Conservation (phyloP, 2,113 vertebrate genomes). For the Oxygymnocypris stewartii region DNA sequence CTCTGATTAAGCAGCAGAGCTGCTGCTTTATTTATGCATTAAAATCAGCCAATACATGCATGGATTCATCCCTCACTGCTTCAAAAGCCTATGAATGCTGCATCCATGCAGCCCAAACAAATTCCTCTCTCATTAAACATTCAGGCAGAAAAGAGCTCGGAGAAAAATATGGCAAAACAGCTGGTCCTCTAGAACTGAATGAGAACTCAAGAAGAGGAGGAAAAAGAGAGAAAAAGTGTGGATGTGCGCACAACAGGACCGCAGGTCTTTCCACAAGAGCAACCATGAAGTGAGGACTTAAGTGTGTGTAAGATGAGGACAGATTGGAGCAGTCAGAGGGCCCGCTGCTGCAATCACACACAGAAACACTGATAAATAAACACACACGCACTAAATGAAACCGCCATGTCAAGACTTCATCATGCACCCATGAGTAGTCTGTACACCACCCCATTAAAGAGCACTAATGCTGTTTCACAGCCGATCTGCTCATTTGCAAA, state of each 20-base stretch:
- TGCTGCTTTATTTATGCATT: conserved; percentile 38
- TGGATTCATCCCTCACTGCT: conserved; percentile 59
- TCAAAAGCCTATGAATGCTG: conserved; percentile 58
- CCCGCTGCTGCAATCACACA: conserved; percentile 52
- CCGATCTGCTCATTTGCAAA: conserved; percentile 53
- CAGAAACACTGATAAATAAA: conserved; percentile 35
- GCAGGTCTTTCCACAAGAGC: conserved; percentile 66
- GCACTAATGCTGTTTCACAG: conserved; percentile 70
- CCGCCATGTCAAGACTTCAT: conserved; percentile 66
- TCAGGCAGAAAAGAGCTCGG: conserved; percentile 60
- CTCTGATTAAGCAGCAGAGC: conserved; percentile 35
- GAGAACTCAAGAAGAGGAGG: conserved; percentile 55
- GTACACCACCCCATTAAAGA: conserved; percentile 67
- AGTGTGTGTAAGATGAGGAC: conserved; percentile 67
- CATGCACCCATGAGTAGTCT: conserved; percentile 45
- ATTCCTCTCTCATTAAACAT: conserved; percentile 54
- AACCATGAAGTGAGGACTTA: conserved; percentile 68
- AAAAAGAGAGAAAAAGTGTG: conserved; percentile 35
- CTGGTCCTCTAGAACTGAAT: conserved; percentile 63
- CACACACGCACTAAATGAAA: conserved; percentile 63
- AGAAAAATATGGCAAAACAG: conserved; percentile 65
- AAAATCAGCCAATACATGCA: conserved; percentile 57
- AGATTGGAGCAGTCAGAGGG: conserved; percentile 70
- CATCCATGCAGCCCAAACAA: conserved; percentile 58
- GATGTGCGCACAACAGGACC: conserved; percentile 59